phyloP scores from a whole-genome alignment of 35 echinoderm and acorn worm genomes.

The Acanthaster planci region DNA sequence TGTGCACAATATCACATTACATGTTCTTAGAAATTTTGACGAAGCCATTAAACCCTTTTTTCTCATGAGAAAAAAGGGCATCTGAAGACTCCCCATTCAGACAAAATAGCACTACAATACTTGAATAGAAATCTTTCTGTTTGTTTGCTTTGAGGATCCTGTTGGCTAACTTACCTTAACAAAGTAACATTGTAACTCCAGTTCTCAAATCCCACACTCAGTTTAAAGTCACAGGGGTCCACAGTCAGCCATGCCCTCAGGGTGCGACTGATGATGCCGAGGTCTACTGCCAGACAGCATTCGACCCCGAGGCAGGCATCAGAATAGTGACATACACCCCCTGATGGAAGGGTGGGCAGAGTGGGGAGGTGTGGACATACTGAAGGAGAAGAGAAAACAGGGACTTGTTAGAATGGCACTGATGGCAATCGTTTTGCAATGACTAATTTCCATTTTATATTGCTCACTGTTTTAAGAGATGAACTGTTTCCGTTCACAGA shows the following conservation, averaged over 20 bases:
- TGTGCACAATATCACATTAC: no score
- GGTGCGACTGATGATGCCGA: constrained; percentile 3
- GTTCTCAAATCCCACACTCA: neutral
- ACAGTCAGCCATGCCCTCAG: constrained; percentile 26
- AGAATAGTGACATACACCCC: constrained; percentile 15
- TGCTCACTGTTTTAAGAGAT: neutral
- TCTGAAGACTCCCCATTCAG: no score
- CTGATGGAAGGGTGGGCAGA: constrained; percentile 8
- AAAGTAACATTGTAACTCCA: constrained; percentile 32
- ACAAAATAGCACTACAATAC: no score
- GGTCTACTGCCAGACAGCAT: constrained; percentile 24
- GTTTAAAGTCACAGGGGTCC: constrained; percentile 24
- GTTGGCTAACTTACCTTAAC: neutral
- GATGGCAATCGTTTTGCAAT: neutral
- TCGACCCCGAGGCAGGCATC: constrained; percentile 20
- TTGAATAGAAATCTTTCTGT: neutral
- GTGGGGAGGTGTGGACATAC: neutral
- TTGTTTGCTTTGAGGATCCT: no score
- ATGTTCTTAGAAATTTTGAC: no score
- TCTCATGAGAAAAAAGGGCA: no score
- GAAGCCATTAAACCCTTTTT: no score
- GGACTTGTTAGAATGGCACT: neutral
- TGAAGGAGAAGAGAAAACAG: neutral
- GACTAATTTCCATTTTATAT: neutral
- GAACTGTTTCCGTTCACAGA: neutral